These are phyloP conservation scores for Sphecodes monilicornis DNA, from an alignment of 2,888 invertebrate species.

Conservation along the genomic window DNA sequence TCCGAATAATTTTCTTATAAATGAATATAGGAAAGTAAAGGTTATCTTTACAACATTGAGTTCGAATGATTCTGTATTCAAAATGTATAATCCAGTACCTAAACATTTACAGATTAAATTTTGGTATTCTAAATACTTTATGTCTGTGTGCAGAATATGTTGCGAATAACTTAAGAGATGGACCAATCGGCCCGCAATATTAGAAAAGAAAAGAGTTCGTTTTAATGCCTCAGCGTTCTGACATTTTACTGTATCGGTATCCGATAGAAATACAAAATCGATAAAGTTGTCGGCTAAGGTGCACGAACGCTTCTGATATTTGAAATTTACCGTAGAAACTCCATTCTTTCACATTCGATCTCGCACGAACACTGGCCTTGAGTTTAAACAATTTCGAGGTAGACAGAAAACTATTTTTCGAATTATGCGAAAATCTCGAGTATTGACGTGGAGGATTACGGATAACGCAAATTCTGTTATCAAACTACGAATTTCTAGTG, in stretches of 20 bases:
- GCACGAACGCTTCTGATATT: constrained; percentile 19
- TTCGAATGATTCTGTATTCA: background rate
- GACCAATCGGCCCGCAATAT: background rate
- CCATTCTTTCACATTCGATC: constrained; percentile 5
- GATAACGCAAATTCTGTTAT: background rate
- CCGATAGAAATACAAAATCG: constrained; percentile 42
- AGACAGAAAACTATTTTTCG: background rate
- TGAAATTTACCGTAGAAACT: constrained; percentile 11
- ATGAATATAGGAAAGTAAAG: background rate
- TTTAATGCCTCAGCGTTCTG: constrained; percentile 3
- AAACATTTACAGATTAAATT: background rate
- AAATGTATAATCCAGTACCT: background rate
- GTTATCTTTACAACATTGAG: background rate
- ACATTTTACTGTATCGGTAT: constrained; percentile 38
- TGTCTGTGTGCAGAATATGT: background rate
- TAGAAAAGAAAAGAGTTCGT: background rate
- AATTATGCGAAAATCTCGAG: background rate
- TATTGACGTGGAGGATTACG: background rate
- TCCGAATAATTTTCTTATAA: background rate
- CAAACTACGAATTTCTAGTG: background rate
- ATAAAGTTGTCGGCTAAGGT: constrained; percentile 10
- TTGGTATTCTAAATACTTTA: background rate
- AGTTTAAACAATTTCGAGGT: background rate
- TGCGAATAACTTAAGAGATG: constrained; percentile 3
- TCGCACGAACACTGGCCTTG: background rate